phyloP scores from a whole-genome alignment of 2,797 vertebrate genomes.

The Anas bernieri region DNA sequence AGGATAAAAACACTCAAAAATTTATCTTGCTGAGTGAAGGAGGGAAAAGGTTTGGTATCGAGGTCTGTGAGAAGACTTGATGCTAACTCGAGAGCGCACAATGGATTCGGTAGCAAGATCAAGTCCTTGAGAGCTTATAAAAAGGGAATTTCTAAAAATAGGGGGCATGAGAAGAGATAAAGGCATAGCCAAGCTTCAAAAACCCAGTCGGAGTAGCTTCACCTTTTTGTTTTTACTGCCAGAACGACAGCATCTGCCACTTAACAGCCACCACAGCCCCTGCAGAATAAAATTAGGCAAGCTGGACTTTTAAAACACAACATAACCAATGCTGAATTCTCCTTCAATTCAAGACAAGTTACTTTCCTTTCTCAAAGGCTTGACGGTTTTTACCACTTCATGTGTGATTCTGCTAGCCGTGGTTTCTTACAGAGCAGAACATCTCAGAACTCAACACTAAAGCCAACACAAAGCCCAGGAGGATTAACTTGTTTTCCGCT shows the following conservation, averaged over 20 bases:
- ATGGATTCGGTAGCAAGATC: neutral
- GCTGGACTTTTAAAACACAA: neutral
- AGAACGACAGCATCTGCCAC: neutral
- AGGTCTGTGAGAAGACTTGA: neutral
- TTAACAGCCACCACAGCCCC: neutral
- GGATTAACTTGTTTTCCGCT: neutral
- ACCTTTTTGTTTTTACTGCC: neutral
- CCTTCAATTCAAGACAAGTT: neutral
- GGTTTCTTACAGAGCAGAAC: neutral
- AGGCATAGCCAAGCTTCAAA: neutral
- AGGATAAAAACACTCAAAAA: neutral
- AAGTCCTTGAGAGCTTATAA: neutral
- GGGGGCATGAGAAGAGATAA: neutral
- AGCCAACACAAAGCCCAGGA: rapidly evolving
- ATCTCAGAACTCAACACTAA: neutral
- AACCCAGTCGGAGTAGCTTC: rapidly evolving
- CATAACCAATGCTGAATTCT: neutral
- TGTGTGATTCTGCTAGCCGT: rapidly evolving
- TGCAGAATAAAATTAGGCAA: neutral
- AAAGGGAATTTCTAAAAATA: neutral
- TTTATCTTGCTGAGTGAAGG: neutral
- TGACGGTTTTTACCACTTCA: neutral
- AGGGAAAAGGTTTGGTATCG: neutral
- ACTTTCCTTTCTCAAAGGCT: neutral
- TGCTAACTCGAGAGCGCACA: neutral